phyloP scores from a whole-genome alignment of 2,888 invertebrate species.

The Tenthredo amoena region DNA sequence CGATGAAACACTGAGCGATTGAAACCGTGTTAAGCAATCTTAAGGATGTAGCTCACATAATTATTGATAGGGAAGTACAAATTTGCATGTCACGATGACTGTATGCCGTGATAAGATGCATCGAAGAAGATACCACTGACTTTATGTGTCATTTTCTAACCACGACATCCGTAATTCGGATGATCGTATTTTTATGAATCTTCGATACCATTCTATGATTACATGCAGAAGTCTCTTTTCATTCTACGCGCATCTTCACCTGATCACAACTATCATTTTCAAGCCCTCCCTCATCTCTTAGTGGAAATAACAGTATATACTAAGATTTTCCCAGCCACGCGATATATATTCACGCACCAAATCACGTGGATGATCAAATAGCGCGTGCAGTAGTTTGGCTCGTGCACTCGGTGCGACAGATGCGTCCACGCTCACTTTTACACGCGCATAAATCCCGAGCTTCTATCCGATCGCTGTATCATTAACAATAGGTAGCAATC shows the following conservation, averaged over 20 bases:
- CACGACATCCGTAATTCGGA: not conserved
- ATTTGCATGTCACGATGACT: not conserved
- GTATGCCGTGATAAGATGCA: not conserved
- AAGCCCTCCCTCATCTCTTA: not conserved
- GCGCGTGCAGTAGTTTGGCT: not conserved
- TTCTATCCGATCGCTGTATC: not conserved
- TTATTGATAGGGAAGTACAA: not conserved
- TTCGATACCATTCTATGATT: not conserved
- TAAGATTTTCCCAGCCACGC: not conserved
- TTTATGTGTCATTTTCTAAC: not conserved
- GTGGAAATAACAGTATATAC: not conserved
- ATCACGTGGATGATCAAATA: constrained; percentile 18
- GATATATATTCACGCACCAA: not conserved
- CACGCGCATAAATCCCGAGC: not conserved
- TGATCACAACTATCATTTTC: not conserved
- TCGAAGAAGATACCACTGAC: not conserved
- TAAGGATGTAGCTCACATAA: not conserved
- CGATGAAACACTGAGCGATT: constrained; percentile 16
- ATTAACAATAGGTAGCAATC: not conserved
- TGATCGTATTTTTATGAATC: not conserved
- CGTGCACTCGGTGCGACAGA: constrained; percentile 14
- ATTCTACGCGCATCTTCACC: not conserved
- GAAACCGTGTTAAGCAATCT: not conserved
- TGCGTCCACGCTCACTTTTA: constrained; percentile 28
- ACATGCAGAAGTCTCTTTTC: not conserved